Percentiles rank a stretch among this genome's conserved stretches.
These are phyloP conservation scores for Leptinotarsa tumamoca DNA, from an alignment of 2,888 invertebrate genomes.

Conservation along the genomic window DNA sequence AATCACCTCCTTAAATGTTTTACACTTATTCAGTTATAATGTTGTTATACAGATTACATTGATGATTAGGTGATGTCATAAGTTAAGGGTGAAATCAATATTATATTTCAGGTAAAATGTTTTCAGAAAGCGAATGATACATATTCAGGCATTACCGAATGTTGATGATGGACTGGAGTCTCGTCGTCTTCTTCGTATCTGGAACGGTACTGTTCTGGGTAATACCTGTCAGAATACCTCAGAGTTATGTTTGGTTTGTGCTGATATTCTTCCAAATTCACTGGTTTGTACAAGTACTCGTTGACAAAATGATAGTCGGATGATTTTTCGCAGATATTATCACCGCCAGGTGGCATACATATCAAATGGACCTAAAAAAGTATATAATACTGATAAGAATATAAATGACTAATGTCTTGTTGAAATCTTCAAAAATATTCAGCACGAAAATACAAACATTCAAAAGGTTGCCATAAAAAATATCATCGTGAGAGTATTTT, in stretches of 20 bases:
- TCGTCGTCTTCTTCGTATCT: conserved; percentile 70
- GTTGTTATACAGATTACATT: too few relatives aligned
- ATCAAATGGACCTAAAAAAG: conserved; percentile 84
- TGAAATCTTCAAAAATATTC: too few relatives aligned
- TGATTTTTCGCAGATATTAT: conserved; percentile 90
- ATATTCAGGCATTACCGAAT: conserved; percentile 53
- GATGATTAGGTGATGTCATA: too few relatives aligned
- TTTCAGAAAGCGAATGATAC: too few relatives aligned
- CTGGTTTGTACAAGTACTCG: conserved; percentile 89
- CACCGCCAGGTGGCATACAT: conserved; percentile 91
- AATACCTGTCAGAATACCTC: conserved; percentile 86
- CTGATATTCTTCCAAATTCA: conserved; percentile 86
- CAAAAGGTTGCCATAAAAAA: too few relatives aligned
- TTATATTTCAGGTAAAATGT: too few relatives aligned
- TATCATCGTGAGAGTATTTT: too few relatives aligned
- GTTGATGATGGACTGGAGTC: conserved; percentile 61
- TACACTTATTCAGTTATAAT: too few relatives aligned
- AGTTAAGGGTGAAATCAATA: too few relatives aligned
- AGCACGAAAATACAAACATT: too few relatives aligned
- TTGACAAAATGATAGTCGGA: conserved; percentile 93
- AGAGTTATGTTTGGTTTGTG: conserved; percentile 82
- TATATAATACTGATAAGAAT: background rate
- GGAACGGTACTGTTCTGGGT: conserved; percentile 82
- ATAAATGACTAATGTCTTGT: too few relatives aligned
- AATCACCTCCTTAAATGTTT: too few relatives aligned